phyloP scores from a whole-genome alignment of 2,888 invertebrate species.

The Microctonus aethiopoides region DNA sequence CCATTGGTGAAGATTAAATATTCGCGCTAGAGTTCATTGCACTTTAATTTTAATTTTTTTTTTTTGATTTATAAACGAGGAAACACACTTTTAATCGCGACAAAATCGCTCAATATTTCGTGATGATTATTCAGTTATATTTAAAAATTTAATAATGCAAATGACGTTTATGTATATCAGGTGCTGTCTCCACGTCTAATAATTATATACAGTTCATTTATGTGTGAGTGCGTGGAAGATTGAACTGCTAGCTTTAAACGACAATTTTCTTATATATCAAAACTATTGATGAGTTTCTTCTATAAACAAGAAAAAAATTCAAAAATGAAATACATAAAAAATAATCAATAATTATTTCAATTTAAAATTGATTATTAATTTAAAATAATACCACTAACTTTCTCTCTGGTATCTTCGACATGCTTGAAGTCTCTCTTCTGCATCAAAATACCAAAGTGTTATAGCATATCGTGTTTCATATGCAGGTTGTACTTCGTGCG shows the following conservation, averaged over 20 bases:
- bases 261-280: conserved; percentile 2
- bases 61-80: background rate
- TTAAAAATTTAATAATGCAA: conserved; percentile 1
- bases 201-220: conserved; percentile 52
- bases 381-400: conserved; percentile 60
- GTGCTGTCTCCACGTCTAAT: conserved; percentile 44
- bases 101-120: background rate
- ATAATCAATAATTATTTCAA: background rate
- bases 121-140: background rate
- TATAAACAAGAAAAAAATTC: conserved; percentile 40
- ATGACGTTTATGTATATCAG: conserved; percentile 52
- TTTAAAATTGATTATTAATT: background rate
- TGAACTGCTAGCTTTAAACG: conserved; percentile 5
- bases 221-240: conserved; percentile 1
- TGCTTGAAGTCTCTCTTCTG: conserved; percentile 82
- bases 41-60: background rate
- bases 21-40: conserved; percentile 14
- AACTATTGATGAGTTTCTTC: conserved; percentile 47
- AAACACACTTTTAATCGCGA: background rate
- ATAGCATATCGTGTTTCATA: conserved; percentile 90
- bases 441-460: conserved; percentile 93
- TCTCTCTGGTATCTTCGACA: conserved; percentile 71
- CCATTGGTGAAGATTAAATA: background rate
- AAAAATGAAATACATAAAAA: background rate
- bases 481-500: conserved; percentile 96